These are phyloP conservation scores for Anolis apletophallus DNA, from an alignment of 2,797 vertebrate genomes.

Conservation along the genomic window DNA sequence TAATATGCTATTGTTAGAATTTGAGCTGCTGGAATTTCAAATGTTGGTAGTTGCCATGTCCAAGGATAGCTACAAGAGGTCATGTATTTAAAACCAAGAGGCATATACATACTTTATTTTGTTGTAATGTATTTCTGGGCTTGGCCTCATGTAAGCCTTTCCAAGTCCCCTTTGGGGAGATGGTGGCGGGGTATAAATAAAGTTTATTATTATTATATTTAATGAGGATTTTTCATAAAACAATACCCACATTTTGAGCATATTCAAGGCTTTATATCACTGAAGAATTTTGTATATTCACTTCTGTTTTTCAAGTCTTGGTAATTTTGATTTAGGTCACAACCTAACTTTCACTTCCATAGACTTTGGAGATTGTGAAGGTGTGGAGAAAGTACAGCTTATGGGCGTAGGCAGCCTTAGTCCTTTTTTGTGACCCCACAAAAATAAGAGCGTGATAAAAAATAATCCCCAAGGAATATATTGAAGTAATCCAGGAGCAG, in stretches of 20 bases:
- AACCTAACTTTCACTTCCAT: background rate
- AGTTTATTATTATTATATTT: too few species aligned
- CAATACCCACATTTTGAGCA: background rate
- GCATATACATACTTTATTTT: background rate
- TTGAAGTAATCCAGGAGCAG: too few species aligned
- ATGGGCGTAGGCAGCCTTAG: too few species aligned
- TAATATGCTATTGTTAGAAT: background rate
- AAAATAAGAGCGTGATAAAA: too few species aligned
- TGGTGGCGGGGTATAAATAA: too few species aligned
- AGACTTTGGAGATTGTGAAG: too few species aligned
- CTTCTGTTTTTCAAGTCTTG: background rate
- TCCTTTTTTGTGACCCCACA: too few species aligned
- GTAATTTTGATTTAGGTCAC: background rate
- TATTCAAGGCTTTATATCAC: background rate
- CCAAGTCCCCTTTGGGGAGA: too few species aligned
- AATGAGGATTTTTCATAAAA: background rate
- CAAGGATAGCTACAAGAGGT: background rate
- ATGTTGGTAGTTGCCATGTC: background rate
- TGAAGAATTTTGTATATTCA: background rate
- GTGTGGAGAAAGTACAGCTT: too few species aligned
- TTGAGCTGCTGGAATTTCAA: background rate
- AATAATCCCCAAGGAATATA: too few species aligned
- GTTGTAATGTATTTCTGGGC: too few species aligned
- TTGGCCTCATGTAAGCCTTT: too few species aligned
- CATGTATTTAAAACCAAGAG: background rate